phyloP scores from a whole-genome alignment of 2,888 invertebrate species.

The Eupithecia centaureata region DNA sequence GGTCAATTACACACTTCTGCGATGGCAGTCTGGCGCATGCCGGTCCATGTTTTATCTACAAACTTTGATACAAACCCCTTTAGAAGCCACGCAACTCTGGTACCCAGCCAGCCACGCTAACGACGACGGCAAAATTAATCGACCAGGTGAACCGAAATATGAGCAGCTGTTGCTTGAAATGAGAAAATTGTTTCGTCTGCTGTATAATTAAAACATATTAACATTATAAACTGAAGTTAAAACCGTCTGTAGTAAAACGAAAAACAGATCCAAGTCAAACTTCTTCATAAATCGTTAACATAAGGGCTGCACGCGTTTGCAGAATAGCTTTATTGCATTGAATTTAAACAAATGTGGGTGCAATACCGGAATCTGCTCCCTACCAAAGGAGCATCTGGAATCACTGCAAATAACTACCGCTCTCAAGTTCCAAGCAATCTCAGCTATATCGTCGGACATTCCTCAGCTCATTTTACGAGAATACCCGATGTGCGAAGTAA shows the following conservation, averaged over 20 bases:
- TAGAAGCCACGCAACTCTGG: constrained; percentile 40
- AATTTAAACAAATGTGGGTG: constrained; percentile 49
- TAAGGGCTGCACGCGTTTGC: constrained; percentile 43
- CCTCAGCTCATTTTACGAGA: constrained; percentile 54
- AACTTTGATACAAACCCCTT: constrained; percentile 45
- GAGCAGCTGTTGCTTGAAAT: constrained; percentile 36
- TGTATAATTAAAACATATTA: constrained; percentile 12
- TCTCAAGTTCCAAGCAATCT: constrained; percentile 41
- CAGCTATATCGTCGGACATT: constrained; percentile 54
- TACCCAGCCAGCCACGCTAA: constrained; percentile 19
- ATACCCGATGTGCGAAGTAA: constrained; percentile 57
- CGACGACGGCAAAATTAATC: constrained; percentile 40
- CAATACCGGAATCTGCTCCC: constrained; percentile 53
- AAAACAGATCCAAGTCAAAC: constrained; percentile 42
- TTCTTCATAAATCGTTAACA: constrained; percentile 44
- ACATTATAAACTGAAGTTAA: background rate
- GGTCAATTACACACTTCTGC: constrained; percentile 72
- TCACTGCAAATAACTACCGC: constrained; percentile 58
- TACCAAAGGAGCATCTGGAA: constrained; percentile 55
- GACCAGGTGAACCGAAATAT: constrained; percentile 46
- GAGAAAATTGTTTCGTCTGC: constrained; percentile 32
- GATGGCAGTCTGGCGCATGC: constrained; percentile 46
- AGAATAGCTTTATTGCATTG: constrained; percentile 38
- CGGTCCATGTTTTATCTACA: constrained; percentile 41
- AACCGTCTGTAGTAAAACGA: constrained; percentile 6